A percentile compares a stretch with the other conserved stretches of the same genome.
Conservation (phyloP, 2,797 vertebrate species). For the Danionella dracula region DNA sequence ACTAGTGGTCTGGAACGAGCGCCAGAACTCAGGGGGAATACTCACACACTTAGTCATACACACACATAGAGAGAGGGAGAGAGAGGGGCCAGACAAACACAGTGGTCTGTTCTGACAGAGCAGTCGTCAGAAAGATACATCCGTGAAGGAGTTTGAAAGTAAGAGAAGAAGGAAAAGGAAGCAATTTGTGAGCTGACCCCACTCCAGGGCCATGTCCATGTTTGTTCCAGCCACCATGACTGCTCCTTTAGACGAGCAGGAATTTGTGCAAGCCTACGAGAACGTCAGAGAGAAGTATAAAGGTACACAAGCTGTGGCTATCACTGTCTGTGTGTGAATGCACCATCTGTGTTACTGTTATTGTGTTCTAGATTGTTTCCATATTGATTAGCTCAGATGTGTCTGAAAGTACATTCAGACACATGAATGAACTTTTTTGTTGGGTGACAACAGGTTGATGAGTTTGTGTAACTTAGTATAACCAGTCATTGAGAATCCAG, state of each 20-base stretch:
- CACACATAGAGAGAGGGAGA: constrained; percentile 20
- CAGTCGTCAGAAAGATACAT: constrained; percentile 22
- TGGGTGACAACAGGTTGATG: no score
- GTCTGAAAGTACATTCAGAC: no score
- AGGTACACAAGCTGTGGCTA: constrained; percentile 67
- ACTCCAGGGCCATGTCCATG: constrained; percentile 60
- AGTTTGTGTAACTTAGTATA: no score
- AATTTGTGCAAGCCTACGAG: constrained; percentile 88
- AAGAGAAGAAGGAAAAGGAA: constrained; percentile 33
- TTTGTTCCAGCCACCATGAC: constrained; percentile 61
- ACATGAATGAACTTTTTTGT: no score
- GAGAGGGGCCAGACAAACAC: constrained; percentile 26
- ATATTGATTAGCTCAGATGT: constrained; percentile 39
- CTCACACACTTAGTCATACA: constrained; percentile 1
- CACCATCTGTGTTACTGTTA: constrained; percentile 31
- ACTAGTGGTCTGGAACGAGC: constrained; percentile 63
- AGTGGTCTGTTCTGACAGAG: constrained; percentile 21
- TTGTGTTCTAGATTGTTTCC: constrained; percentile 38
- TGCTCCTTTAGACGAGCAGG: constrained; percentile 76
- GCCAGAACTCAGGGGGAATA: constrained; percentile 55
- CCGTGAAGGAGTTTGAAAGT: constrained; percentile 36
- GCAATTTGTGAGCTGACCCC: constrained; percentile 30
- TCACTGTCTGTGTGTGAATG: constrained; percentile 28
- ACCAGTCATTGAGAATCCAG: no score
- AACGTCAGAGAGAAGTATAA: constrained; percentile 89